phyloP scores from a whole-genome alignment of 2,113 vertebrate species.

The Enhydra lutris region DNA sequence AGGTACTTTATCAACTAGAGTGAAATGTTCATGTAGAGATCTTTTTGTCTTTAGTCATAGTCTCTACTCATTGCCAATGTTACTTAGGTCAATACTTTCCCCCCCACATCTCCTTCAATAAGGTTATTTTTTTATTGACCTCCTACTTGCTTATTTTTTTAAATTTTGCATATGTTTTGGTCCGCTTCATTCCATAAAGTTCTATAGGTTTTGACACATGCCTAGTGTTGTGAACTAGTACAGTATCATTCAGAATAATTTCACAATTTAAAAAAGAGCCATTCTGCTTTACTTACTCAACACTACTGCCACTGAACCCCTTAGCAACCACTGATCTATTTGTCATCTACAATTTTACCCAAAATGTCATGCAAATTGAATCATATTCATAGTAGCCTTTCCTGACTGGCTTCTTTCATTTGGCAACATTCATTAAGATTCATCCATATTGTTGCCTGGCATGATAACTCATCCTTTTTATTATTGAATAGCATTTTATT shows the following conservation, averaged over 20 bases:
- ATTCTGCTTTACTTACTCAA: background rate
- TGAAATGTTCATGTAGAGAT: background rate
- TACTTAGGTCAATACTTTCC: background rate
- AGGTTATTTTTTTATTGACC: background rate
- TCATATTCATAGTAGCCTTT: background rate
- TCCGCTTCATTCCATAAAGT: background rate
- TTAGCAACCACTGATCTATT: background rate
- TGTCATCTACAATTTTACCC: background rate
- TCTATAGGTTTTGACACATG: background rate
- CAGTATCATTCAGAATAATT: background rate
- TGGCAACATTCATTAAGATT: background rate
- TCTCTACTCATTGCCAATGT: background rate
- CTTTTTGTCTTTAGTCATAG: background rate
- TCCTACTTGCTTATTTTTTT: background rate
- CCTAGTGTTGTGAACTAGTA: background rate
- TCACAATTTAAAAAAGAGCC: background rate
- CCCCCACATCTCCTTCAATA: background rate
- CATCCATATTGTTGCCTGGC: background rate
- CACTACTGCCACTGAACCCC: background rate
- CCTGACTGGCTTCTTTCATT: background rate
- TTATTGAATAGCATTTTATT: background rate
- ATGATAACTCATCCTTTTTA: background rate
- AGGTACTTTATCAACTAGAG: background rate
- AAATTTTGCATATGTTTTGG: background rate
- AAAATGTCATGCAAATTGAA: background rate